phyloP scores from a whole-genome alignment of 2,797 vertebrate genomes.

The Xenops minutus region DNA sequence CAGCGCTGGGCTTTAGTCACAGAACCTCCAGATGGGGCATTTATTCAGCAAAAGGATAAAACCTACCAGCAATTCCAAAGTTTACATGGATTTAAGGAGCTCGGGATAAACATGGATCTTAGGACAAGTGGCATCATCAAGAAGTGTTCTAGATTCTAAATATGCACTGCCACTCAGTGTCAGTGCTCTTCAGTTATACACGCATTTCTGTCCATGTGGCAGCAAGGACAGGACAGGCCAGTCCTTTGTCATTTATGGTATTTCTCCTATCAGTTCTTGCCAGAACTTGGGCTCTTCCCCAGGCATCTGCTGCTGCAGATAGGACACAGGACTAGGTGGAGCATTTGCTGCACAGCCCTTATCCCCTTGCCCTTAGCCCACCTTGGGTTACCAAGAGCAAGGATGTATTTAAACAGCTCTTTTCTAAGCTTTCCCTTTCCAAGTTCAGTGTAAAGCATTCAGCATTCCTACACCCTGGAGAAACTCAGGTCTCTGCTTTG shows the following conservation, averaged over 20 bases:
- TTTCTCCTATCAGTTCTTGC: neutral
- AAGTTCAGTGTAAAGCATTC: accelerated
- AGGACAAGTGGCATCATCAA: neutral
- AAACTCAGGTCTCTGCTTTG: neutral
- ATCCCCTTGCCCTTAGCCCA: neutral
- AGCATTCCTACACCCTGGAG: neutral
- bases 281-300: neutral
- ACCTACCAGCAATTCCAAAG: neutral
- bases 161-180: neutral
- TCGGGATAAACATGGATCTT: accelerated
- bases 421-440: neutral
- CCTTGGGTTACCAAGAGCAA: neutral
- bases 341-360: neutral
- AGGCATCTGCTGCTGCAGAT: neutral
- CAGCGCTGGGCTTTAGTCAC: neutral
- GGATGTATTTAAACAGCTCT: neutral
- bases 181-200: neutral
- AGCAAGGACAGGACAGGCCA: neutral
- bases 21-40: neutral
- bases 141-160: neutral
- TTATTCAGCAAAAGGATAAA: neutral
- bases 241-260: neutral
- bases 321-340: neutral
- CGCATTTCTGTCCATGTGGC: accelerated
- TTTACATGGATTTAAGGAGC: accelerated